Base-by-base conservation (phyloP, 1,140 invertebrate genomes). In the Agrilus planipennis region DNA sequence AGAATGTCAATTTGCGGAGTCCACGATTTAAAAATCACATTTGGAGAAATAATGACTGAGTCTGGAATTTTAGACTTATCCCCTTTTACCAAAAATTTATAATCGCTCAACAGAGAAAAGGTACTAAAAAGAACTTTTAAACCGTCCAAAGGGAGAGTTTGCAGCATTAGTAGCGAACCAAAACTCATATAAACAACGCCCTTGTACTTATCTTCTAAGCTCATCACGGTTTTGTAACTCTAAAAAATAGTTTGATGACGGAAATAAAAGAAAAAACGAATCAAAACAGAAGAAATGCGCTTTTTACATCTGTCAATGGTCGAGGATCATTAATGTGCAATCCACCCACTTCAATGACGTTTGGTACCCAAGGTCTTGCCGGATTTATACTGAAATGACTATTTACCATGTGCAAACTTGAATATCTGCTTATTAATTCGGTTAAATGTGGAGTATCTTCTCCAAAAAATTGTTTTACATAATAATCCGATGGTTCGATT, bases 1-100 rank as follows among this genome's bases (percentile, higher is more conserved):
- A 77, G 55, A 51, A 78, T 60, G 53, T 74, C 73, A 49, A 75
- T 71, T 60, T 84, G 81, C n/a, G 81, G 79, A 46, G 77, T 61
- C 80, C 79, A 84, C 46, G 70, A 65, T 34, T 68, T 51, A 17
- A 75, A 67, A 58, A 70, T 68, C 18, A 81, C 67, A 57, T 79
- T 79, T 15, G 53, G 18, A 10, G 75, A 68, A 41, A 71, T 34
- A 31, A 45, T 48, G 7, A 52, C 34, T 4, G 52, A 28, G 18
- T 61, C 49, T 0, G 60, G 49, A 41, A 65, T 52, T 20, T 58
- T 60, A 20, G 64, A 67, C 29, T 58, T 61, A 31, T 64, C 60
- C 41, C 73, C 72, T 61, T 78, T 79, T 76, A 75, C 79, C 16
- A 81, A 45, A 39, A 78, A 68, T 58, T 63, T 69, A 57, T 76